Percentiles rank a stretch among this genome's conserved stretches.
Evolutionary conservation across 2,113 vertebrate species (phyloP).

Genomic region (Corythaeola cristata): DNA sequence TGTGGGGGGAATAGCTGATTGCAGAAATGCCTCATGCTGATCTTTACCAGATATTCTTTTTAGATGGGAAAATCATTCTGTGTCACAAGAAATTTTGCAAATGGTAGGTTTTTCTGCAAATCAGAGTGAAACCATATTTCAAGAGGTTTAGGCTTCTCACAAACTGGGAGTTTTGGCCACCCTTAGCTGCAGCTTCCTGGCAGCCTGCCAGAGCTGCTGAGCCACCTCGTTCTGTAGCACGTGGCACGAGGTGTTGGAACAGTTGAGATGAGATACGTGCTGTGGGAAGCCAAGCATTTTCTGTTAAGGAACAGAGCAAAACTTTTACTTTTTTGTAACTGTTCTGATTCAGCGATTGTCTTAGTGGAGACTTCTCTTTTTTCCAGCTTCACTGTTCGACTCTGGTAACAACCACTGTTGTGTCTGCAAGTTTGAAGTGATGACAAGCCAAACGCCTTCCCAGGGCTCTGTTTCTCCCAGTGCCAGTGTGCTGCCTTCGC

Average conservation of each 20-base stretch:
- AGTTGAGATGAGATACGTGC: neutral
- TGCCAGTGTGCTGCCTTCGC: neutral
- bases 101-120: neutral
- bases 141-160: neutral
- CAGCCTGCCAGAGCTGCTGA: neutral
- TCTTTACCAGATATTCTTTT: constrained; percentile 21
- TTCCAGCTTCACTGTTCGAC: neutral
- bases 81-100: constrained; percentile 21
- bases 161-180: neutral
- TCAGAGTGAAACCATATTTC: neutral
- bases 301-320: neutral
- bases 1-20: neutral
- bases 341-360: neutral
- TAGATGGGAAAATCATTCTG: neutral
- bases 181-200: neutral
- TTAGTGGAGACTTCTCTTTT: neutral
- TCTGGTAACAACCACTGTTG: neutral
- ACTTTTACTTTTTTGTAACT: neutral
- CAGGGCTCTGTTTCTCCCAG: neutral
- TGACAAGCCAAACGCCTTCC: neutral
- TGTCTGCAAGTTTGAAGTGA: neutral
- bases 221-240: neutral
- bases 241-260: neutral
- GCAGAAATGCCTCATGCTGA: neutral
- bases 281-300: neutral